These are phyloP conservation scores for Sorex fumeus DNA, from an alignment of 2,113 vertebrate species.

Conservation along the genomic window DNA sequence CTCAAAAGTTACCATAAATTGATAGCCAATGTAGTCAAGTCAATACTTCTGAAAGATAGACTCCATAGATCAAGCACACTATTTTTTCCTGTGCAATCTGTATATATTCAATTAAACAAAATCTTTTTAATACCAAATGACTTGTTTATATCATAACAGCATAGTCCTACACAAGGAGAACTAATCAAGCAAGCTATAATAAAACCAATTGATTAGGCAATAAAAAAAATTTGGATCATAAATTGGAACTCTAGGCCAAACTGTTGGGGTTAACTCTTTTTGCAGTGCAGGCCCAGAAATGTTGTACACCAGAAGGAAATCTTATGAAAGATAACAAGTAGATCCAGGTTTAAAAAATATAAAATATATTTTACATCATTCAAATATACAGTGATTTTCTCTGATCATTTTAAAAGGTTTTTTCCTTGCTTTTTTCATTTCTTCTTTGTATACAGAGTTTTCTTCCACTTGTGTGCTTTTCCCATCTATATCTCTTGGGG, in stretches of 20 bases:
- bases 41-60: background rate
- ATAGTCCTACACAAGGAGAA: background rate
- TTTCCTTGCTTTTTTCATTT: background rate
- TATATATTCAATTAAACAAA: background rate
- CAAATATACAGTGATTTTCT: background rate
- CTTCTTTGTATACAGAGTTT: background rate
- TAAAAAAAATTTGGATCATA: background rate
- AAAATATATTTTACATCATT: background rate
- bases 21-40: background rate
- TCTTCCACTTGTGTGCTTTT: conserved; percentile 4
- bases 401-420: conserved; percentile 33
- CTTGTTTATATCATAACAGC: background rate
- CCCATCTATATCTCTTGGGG: background rate
- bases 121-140: background rate
- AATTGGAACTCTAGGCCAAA: background rate
- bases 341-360: background rate
- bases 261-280: background rate
- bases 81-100: background rate
- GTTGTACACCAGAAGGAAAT: background rate
- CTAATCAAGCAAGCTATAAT: background rate
- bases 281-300: background rate
- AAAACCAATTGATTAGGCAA: background rate
- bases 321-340: background rate
- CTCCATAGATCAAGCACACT: background rate
- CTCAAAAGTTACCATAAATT: background rate